Percentiles rank a stretch among this genome's conserved stretches.
phyloP scores from a whole-genome alignment of 2,888 invertebrate genomes.

The Cynaeus angustus region DNA sequence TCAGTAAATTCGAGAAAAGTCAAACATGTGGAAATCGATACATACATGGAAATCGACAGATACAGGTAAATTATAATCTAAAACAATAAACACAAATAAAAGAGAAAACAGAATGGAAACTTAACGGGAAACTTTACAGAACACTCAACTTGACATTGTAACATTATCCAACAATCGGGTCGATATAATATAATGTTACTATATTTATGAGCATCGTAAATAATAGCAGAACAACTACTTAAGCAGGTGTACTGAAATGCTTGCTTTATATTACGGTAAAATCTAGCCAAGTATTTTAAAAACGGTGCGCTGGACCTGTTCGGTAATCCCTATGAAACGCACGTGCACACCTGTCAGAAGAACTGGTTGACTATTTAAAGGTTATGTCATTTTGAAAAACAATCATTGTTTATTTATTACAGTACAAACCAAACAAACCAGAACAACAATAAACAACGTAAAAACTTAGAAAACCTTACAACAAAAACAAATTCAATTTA shows the following conservation, averaged over 20 bases:
- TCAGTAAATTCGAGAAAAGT: too few species aligned
- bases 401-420: slow-evolving; percentile 42
- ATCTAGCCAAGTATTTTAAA: slow-evolving; percentile 52
- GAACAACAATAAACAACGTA: slow-evolving; percentile 32
- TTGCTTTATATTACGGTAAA: slow-evolving; percentile 53
- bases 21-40: too few species aligned
- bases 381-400: slow-evolving; percentile 51
- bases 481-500: neutral
- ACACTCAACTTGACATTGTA: slow-evolving; percentile 1
- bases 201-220: slow-evolving; percentile 47
- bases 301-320: slow-evolving; percentile 51
- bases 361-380: slow-evolving; percentile 52
- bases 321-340: slow-evolving; percentile 47
- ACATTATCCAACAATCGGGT: slow-evolving; percentile 14
- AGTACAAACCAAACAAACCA: slow-evolving; percentile 17
- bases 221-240: slow-evolving; percentile 47
- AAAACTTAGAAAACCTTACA: slow-evolving; percentile 1
- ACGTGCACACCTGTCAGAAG: slow-evolving; percentile 53
- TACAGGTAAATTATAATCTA: too few species aligned
- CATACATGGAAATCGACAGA: too few species aligned
- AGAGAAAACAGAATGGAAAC: neutral
- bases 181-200: slow-evolving; percentile 36
- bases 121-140: neutral
- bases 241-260: slow-evolving; percentile 52
- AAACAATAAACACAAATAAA: neutral